phyloP scores from a whole-genome alignment of 1,140 invertebrate genomes.

The Dinoponera quadriceps region DNA sequence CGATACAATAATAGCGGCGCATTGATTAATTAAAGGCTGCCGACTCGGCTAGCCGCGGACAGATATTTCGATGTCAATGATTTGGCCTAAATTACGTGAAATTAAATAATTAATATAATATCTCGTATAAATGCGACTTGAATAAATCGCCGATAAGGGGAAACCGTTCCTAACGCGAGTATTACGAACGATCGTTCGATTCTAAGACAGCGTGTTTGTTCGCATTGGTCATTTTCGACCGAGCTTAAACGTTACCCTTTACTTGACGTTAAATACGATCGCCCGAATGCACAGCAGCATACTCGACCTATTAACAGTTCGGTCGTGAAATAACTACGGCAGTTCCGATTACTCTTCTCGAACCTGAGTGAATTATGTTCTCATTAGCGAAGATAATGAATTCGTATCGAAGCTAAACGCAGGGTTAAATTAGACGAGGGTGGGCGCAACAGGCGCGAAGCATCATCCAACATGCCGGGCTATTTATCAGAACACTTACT shows the following conservation, averaged over 20 bases:
- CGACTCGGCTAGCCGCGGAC: constrained; percentile 1
- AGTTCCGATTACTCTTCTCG: not conserved
- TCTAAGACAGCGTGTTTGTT: no score
- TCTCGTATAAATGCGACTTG: not conserved
- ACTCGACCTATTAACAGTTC: not conserved
- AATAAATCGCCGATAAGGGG: not conserved
- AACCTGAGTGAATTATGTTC: constrained; percentile 20
- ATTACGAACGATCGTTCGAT: no score
- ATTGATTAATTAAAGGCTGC: constrained; percentile 42
- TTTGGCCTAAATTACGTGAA: constrained; percentile 11
- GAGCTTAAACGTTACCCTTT: no score
- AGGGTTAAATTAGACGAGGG: constrained; percentile 37
- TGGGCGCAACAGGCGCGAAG: constrained; percentile 45
- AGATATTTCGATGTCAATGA: constrained; percentile 38
- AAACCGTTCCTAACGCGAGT: no score
- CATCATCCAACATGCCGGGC: constrained; percentile 21
- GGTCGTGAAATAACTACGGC: not conserved
- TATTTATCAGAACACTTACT: constrained; percentile 51
- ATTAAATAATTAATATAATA: constrained; percentile 43
- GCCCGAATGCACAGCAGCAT: no score
- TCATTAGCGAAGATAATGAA: constrained; percentile 15
- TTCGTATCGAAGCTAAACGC: constrained; percentile 22
- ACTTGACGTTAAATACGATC: no score
- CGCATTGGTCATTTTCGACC: no score
- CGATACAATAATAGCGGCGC: constrained; percentile 52